phyloP scores from a whole-genome alignment of 2,888 invertebrate genomes.

The Drosophila helvetica region DNA sequence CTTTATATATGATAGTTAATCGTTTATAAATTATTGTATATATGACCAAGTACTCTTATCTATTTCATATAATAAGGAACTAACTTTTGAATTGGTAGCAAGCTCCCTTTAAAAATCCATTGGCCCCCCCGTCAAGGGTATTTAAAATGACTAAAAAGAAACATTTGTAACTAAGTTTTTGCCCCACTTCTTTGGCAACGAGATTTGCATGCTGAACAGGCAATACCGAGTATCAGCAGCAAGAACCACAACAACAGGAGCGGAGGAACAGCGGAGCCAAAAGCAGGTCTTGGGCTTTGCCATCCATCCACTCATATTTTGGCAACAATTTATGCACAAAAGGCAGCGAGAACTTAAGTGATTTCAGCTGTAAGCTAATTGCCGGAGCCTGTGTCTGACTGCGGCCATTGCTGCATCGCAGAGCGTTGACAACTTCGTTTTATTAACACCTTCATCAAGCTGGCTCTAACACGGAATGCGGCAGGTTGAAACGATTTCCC shows the following conservation, averaged over 20 bases:
- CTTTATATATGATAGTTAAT: too few species aligned
- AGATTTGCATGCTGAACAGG: slow-evolving; percentile 51
- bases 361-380: slow-evolving; percentile 61
- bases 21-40: too few species aligned
- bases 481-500: slow-evolving; percentile 44
- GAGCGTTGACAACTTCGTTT: slow-evolving; percentile 57
- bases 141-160: slow-evolving; percentile 26
- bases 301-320: slow-evolving; percentile 49
- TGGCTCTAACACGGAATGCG: slow-evolving; percentile 45
- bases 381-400: slow-evolving; percentile 14
- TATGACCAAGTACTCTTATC: too few species aligned
- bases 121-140: slow-evolving; percentile 17
- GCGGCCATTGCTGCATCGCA: slow-evolving; percentile 20
- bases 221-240: background rate
- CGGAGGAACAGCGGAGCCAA: background rate
- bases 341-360: slow-evolving; percentile 49
- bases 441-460: slow-evolving; percentile 53
- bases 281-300: slow-evolving; percentile 2
- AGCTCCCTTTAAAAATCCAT: background rate
- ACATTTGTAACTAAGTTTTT: slow-evolving; percentile 49
- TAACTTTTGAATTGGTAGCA: too few species aligned
- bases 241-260: slow-evolving; percentile 10
- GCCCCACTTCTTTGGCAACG: slow-evolving; percentile 56
- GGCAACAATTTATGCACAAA: slow-evolving; percentile 58
- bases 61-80: too few species aligned